Conservation (phyloP, 2,113 vertebrate genomes). For the Empidonax traillii region DNA sequence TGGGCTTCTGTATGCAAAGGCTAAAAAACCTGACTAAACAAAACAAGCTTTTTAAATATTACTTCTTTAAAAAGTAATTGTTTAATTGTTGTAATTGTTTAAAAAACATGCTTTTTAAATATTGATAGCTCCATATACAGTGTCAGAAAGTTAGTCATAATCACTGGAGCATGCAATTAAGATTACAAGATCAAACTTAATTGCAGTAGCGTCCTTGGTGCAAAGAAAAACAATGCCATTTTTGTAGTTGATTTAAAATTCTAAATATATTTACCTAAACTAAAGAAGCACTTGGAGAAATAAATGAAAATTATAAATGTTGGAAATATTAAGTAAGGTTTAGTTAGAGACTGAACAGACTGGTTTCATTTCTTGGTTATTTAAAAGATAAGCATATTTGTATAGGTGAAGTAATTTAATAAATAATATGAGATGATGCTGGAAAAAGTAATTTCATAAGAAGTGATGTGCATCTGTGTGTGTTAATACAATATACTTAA, state of each 20-base stretch:
- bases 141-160: background rate
- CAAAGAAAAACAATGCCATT: background rate
- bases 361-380: background rate
- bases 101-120: background rate
- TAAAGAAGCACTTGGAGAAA: background rate
- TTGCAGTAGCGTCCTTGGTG: background rate
- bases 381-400: background rate
- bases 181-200: background rate
- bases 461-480: background rate
- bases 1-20: background rate
- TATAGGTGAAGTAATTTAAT: background rate
- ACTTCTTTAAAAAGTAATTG: too few relatives aligned
- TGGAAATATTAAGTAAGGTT: background rate
- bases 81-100: too few relatives aligned
- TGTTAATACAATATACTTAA: background rate
- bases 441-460: background rate
- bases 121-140: background rate
- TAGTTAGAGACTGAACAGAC: background rate
- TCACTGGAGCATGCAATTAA: slow-evolving; percentile 21
- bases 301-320: background rate
- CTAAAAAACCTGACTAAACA: background rate
- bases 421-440: background rate
- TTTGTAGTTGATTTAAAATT: background rate
- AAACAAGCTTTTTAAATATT: background rate
- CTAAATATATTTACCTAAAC: background rate